These are phyloP conservation scores for Hepsetus odoe DNA, from an alignment of 2,113 vertebrate species.

Conservation along the genomic window DNA sequence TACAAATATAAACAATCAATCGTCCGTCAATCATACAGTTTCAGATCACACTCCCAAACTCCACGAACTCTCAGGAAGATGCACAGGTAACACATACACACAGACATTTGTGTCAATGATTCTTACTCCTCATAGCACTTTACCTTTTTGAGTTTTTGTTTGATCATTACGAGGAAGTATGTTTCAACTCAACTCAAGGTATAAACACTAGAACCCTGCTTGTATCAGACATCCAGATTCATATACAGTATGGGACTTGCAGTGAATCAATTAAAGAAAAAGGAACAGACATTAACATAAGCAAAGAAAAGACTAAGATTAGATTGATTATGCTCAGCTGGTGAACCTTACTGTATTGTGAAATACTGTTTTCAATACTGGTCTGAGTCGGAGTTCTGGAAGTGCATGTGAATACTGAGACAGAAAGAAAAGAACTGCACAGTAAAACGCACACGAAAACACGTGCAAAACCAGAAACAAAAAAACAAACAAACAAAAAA, in stretches of 20 bases:
- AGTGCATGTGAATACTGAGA: conserved; percentile 53
- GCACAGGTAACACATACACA: background rate
- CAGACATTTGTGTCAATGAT: background rate
- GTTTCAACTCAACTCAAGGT: background rate
- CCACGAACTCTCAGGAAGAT: conserved; percentile 9
- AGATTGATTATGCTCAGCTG: conserved; percentile 24
- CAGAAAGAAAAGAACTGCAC: conserved; percentile 31
- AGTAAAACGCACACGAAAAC: background rate
- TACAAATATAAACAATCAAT: conserved; percentile 8
- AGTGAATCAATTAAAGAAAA: conserved; percentile 24
- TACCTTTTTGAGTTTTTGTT: background rate
- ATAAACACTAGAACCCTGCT: conserved; percentile 9
- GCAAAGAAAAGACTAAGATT: conserved; percentile 7
- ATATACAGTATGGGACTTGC: conserved; percentile 2
- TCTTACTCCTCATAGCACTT: background rate
- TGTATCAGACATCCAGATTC: conserved; percentile 1
- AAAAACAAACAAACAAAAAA: background rate
- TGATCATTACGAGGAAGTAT: background rate
- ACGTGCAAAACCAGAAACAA: background rate
- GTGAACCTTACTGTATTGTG: conserved; percentile 44
- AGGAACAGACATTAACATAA: conserved; percentile 12
- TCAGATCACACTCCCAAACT: background rate
- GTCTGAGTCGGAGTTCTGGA: conserved; percentile 42
- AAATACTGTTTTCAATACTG: conserved; percentile 58
- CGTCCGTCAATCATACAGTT: conserved; percentile 12